Evolutionary conservation across 1,140 invertebrate species (phyloP), one percentile per base, ranked within the genome.

Genomic region (Asbolus verrucosus): DNA sequence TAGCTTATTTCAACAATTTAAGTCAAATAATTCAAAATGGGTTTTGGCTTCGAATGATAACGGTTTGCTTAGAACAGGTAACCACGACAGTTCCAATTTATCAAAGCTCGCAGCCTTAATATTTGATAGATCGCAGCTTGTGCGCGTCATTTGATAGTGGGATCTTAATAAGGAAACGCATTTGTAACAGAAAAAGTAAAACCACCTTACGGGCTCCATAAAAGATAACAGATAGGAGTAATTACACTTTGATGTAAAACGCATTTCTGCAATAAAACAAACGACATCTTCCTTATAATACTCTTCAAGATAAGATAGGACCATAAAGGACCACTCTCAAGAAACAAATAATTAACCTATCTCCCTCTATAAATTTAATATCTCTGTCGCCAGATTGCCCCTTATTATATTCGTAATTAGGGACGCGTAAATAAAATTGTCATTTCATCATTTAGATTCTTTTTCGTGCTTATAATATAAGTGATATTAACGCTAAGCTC

Each of bases 201-300:
- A 67, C 60, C 43, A 54, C 31, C 65, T 59, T 65, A 27, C 50
- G 67, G 24, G 36, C 27, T 13, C 19, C 30, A 46, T 50, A 36
- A 69, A 69, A 63, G 67, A 69, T 69, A 69, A 69, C 31, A 18
- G 67, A 69, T 69, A 65, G 46, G n/a, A 54, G 63, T 69, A 69
- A 69, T 69, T 69, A 69, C 67, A 69, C 65, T 69, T 65, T 69
- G 67, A 69, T 69, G 65, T 69, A 54, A 69, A 69, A 69, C 27
- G 61, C 67, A 69, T 69, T 69, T 69, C 41, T 27, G 67, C 33
- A 69, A 69, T 69, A 69, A 69, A 69, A 69, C 67, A 69, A 69
- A 69, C 60, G 59, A 14, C 19, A 69, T 60, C 60, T 50, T 33
- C 27, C 21, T 46, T 54, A 54, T 69, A 69, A 69, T 69, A 69